Evolutionary conservation across 1,140 invertebrate genomes (phyloP).

Genomic region (Lucilia cuprina): DNA sequence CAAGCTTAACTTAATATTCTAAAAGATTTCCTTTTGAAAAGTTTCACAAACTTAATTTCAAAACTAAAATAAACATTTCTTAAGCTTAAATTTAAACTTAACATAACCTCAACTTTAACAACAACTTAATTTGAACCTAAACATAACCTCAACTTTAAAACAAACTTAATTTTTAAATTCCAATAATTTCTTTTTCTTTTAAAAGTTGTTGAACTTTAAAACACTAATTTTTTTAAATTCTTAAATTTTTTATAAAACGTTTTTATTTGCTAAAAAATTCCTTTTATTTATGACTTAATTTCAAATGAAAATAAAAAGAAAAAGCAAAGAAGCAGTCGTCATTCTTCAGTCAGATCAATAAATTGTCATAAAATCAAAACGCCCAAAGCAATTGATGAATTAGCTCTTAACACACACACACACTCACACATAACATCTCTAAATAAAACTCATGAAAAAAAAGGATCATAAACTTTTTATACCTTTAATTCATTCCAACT

Average conservation of each 20-base stretch:
- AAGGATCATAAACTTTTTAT: neutral
- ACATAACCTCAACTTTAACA: neutral
- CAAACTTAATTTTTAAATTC: too few relatives aligned
- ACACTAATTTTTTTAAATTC: too few relatives aligned
- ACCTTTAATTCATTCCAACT: too few relatives aligned
- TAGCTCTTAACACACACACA: neutral
- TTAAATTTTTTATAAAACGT: too few relatives aligned
- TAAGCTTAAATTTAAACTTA: neutral
- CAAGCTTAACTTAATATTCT: too few relatives aligned
- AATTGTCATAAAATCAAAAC: slow-evolving; percentile 31
- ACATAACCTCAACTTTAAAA: too few relatives aligned
- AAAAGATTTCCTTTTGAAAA: too few relatives aligned
- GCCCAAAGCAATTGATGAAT: slow-evolving; percentile 11
- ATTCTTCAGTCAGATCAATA: slow-evolving; percentile 1
- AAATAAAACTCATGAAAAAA: too few relatives aligned
- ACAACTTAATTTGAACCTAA: neutral
- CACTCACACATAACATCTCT: too few relatives aligned
- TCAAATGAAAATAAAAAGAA: neutral
- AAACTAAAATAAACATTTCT: neutral
- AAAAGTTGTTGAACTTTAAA: too few relatives aligned
- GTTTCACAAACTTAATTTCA: neutral
- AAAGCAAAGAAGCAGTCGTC: neutral
- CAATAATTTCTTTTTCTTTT: too few relatives aligned
- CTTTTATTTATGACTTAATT: slow-evolving; percentile 21
- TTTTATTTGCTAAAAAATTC: too few relatives aligned